Percentiles rank a stretch among this genome's conserved stretches.
Evolutionary conservation across 1,140 invertebrate genomes (phyloP).

Genomic region (Panonychus citri): DNA sequence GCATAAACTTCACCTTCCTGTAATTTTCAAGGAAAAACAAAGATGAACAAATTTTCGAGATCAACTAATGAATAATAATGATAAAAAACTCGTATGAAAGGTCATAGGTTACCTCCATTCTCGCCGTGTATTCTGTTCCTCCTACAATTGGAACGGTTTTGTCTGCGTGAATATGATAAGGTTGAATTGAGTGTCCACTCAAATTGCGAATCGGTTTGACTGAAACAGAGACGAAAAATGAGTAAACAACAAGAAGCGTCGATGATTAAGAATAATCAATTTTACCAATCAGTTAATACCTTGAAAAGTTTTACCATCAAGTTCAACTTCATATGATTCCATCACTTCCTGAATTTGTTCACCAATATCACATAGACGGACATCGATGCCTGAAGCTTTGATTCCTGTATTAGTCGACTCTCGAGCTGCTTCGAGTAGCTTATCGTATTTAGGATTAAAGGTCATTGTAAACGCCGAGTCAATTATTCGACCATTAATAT

Average conservation of each 20-base stretch:
- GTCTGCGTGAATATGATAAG: slow-evolving; percentile 94
- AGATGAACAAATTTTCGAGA: too few relatives aligned
- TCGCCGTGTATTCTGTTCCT: slow-evolving; percentile 75
- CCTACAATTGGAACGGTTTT: slow-evolving; percentile 99
- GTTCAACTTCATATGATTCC: slow-evolving; percentile 96
- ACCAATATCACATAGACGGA: slow-evolving; percentile 86
- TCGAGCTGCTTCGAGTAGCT: slow-evolving; percentile 75
- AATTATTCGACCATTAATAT: slow-evolving; percentile 92
- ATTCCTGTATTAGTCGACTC: slow-evolving; percentile 97
- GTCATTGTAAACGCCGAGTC: slow-evolving; percentile 95
- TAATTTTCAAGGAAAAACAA: background rate
- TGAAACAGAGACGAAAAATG: slow-evolving; percentile 10
- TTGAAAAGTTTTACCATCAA: slow-evolving; percentile 88
- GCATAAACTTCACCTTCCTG: slow-evolving; percentile 93
- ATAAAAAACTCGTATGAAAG: too few relatives aligned
- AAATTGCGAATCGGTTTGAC: slow-evolving; percentile 94
- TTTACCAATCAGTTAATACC: slow-evolving; percentile 14
- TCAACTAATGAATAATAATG: background rate
- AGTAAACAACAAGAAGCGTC: too few relatives aligned
- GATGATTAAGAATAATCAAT: slow-evolving; percentile 1
- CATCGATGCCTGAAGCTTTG: slow-evolving; percentile 77
- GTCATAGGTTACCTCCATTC: slow-evolving; percentile 50
- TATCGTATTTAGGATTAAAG: slow-evolving; percentile 92
- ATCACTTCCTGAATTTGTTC: slow-evolving; percentile 96
- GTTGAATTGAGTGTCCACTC: slow-evolving; percentile 92